These are phyloP conservation scores for Carollia perspicillata DNA, from an alignment of 2,113 vertebrate species.

Conservation along the genomic window DNA sequence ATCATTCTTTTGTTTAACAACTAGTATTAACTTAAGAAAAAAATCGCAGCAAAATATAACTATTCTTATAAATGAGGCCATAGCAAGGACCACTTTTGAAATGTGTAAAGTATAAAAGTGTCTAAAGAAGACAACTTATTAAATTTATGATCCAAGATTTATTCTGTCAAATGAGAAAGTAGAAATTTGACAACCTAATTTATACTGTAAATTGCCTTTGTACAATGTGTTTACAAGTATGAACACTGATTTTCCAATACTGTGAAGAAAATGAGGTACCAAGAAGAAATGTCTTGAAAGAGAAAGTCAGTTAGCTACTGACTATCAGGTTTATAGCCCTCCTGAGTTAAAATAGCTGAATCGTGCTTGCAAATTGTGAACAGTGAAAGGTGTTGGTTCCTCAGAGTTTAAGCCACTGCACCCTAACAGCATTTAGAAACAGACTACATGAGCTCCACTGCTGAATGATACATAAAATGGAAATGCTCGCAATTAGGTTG, in stretches of 20 bases:
- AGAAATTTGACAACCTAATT: neutral
- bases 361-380: neutral
- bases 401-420: neutral
- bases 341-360: neutral
- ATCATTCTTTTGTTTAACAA: neutral
- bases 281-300: neutral
- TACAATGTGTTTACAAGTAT: neutral
- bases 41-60: neutral
- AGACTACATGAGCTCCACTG: neutral
- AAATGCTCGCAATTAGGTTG: neutral
- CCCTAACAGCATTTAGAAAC: neutral
- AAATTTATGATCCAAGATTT: neutral
- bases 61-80: neutral
- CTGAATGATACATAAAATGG: neutral
- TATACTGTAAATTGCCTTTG: neutral
- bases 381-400: neutral
- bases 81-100: neutral
- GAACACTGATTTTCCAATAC: neutral
- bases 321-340: neutral
- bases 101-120: neutral
- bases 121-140: neutral
- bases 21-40: neutral
- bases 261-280: neutral
- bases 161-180: neutral
- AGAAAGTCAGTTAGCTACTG: neutral